Evolutionary conservation across 92 coral and sea anemone genomes (phyloP).

Genomic region (Epizoanthus ramosus): DNA sequence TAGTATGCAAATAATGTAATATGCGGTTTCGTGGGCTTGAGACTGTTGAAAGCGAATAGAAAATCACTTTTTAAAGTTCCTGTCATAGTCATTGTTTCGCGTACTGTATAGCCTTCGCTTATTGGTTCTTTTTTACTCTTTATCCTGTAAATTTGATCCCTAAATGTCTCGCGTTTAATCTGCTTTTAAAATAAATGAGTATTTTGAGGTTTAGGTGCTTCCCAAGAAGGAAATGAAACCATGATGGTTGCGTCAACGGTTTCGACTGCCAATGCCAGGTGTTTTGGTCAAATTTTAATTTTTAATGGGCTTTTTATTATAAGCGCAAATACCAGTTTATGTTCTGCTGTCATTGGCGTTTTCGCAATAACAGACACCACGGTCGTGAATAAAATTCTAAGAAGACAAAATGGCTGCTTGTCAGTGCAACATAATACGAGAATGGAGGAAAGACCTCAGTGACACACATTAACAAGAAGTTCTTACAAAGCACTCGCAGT

Average conservation of each 20-base stretch:
- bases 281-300: slow-evolving; percentile 36
- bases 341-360: slow-evolving; percentile 30
- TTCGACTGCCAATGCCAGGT: slow-evolving; percentile 28
- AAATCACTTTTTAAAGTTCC: background rate
- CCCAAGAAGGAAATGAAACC: background rate
- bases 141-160: background rate
- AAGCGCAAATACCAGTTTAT: slow-evolving; percentile 29
- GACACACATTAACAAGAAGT: too few species aligned
- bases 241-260: slow-evolving; percentile 10
- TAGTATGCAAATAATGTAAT: slow-evolving; percentile 18
- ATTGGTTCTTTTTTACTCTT: background rate
- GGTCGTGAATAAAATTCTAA: slow-evolving; percentile 32
- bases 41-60: slow-evolving; percentile 21
- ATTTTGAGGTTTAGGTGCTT: background rate
- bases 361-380: slow-evolving; percentile 22
- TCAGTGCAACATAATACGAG: background rate
- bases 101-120: background rate
- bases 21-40: slow-evolving; percentile 21
- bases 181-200: background rate
- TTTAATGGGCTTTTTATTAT: slow-evolving; percentile 38
- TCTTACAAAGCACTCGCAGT: background rate
- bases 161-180: slow-evolving; percentile 4
- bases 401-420: slow-evolving; percentile 44
- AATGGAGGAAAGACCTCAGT: background rate
- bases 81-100: too few species aligned